Conservation (phyloP, 2,113 vertebrate species). For the Zapornia atra region DNA sequence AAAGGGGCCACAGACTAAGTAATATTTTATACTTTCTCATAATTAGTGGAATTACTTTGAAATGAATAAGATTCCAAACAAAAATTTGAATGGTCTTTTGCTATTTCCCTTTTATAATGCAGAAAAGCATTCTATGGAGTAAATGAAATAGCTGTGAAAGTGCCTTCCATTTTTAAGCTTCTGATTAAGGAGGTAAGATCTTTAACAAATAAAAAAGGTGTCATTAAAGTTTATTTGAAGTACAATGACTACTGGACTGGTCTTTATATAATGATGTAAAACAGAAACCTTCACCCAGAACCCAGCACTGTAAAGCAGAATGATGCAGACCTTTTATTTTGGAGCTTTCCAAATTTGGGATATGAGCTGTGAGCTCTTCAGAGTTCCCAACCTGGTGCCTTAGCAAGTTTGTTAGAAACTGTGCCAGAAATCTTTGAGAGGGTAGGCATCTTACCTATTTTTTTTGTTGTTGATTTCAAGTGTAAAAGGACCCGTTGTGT, state of each 20-base stretch:
- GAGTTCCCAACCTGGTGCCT: not conserved
- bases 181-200: slow-evolving; percentile 94
- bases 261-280: not conserved
- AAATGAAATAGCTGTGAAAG: slow-evolving; percentile 98
- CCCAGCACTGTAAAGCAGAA: not conserved
- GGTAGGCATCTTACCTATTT: not conserved
- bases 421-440: not conserved
- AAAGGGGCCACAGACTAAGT: not conserved
- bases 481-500: not conserved
- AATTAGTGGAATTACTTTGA: not conserved
- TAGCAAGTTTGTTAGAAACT: not conserved
- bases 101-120: slow-evolving; percentile 1
- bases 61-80: not conserved
- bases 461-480: not conserved
- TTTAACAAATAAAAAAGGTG: not conserved
- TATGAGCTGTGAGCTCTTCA: not conserved
- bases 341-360: not conserved
- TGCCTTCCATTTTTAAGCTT: slow-evolving; percentile 99
- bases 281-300: not conserved
- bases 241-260: not conserved
- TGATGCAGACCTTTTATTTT: not conserved
- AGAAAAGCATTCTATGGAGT: slow-evolving; percentile 95
- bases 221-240: not conserved
- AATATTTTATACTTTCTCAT: not conserved
- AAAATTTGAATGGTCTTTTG: not conserved